Evolutionary conservation across 2,888 invertebrate genomes (phyloP), one percentile per base, ranked within the genome.

Genomic region (Tetramorium bicarinatum): DNA sequence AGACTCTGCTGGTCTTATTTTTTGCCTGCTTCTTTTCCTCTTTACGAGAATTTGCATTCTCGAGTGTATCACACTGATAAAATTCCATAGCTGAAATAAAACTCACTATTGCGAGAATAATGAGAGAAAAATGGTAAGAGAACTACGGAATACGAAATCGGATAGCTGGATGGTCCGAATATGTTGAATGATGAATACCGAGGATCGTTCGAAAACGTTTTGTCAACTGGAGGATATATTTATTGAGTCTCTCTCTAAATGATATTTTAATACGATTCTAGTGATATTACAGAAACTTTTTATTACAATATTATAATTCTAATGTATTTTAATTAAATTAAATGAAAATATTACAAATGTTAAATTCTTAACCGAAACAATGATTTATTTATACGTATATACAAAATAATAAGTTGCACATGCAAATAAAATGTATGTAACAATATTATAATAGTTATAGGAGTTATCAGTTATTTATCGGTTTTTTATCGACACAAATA

Each of bases 1-100:
- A 72, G 15, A 21, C 71, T 69, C 41, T 52, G 56, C 49, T 15
- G 38, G 64, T 34, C 6, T 74, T 72, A 72, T 13, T 54, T 82
- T 41, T 76, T 54, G 9, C 34, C 3, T 18, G 6, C 13, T 41
- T 15, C 21, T 38, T 21, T 49, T 54, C 3, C 25, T 9, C 11
- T 29, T 56, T 56, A 44, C 3, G 49, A 62, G 38, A 34, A 86
- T 84, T 87, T 83, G 69, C 79, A 88, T 84, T 21, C 15, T 44
- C 34, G 25, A 41, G 21, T 67, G 21, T 59, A 64, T 52, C 13
- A n/a, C 56, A 29, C 47, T 44, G 47, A 72, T 47, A 18, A 79
- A 75, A 80, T 25, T 41, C 6, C 29, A 9, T 6, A 34, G 67
- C 13, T 41, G 25, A 76, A 41, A 47, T 79, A 79, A 83, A 79